Conservation (phyloP, 2,888 invertebrate genomes). For the Drosophila planitibia region DNA sequence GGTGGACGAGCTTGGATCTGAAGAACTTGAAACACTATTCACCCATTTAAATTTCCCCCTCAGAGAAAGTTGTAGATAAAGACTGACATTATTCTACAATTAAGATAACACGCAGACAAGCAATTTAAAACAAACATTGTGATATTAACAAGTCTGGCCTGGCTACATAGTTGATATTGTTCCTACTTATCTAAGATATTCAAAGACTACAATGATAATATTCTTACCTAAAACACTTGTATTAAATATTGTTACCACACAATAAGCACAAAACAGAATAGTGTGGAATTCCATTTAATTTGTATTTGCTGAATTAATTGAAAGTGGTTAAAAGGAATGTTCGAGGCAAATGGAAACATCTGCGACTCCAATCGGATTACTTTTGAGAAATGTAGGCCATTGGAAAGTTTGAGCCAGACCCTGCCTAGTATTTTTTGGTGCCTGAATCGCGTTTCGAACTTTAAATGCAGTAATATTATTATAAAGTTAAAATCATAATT, state of each 20-base stretch:
- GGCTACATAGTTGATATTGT: background rate
- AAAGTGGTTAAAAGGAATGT: background rate
- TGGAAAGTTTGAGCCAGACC: background rate
- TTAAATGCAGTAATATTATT: background rate
- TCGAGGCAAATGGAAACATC: background rate
- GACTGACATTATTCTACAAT: background rate
- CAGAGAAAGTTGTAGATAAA: background rate
- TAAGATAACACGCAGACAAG: background rate
- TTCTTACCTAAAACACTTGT: background rate
- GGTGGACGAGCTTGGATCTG: background rate
- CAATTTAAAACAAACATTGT: background rate
- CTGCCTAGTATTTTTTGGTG: background rate
- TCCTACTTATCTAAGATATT: background rate
- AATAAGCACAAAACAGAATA: background rate
- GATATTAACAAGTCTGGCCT: background rate
- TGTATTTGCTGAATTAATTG: too few species aligned
- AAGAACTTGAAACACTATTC: background rate
- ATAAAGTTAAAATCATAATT: background rate
- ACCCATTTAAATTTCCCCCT: background rate
- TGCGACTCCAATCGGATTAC: background rate
- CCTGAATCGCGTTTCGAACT: background rate
- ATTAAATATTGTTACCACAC: background rate
- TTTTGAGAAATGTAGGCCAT: background rate
- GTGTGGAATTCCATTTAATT: background rate
- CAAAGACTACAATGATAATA: background rate